Conservation (phyloP, 2,888 invertebrate genomes). For the Allacma fusca region DNA sequence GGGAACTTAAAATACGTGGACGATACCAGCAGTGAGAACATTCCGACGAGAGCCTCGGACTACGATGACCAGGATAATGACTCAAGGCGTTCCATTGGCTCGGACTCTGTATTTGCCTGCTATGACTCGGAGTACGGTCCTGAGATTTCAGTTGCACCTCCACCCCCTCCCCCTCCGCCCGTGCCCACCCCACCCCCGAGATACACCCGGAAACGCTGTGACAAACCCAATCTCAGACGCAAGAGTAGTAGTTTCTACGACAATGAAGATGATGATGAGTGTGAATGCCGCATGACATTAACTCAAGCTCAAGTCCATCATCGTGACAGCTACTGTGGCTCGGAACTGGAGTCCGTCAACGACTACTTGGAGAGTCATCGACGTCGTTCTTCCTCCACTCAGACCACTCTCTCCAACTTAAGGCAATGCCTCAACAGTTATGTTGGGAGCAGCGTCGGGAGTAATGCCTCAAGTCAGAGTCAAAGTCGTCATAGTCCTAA, state of each 20-base stretch:
- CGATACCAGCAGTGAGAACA: constrained; percentile 60
- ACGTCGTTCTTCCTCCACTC: constrained; percentile 57
- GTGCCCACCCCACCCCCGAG: constrained; percentile 18
- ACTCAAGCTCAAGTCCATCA: constrained; percentile 59
- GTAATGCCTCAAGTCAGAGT: constrained; percentile 34
- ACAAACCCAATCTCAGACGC: neutral
- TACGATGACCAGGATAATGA: constrained; percentile 67
- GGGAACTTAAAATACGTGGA: constrained; percentile 59
- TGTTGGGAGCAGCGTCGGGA: constrained; percentile 20
- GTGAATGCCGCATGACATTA: constrained; percentile 49
- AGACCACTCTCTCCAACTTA: constrained; percentile 59
- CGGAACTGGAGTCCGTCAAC: constrained; percentile 56
- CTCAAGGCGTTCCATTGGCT: constrained; percentile 72
- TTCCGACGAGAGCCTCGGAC: constrained; percentile 56
- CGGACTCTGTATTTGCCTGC: constrained; percentile 77
- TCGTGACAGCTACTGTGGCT: constrained; percentile 57
- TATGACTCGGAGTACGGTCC: constrained; percentile 53
- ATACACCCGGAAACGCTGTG: neutral
- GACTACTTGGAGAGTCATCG: constrained; percentile 58
- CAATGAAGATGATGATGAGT: constrained; percentile 53
- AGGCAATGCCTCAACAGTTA: constrained; percentile 49
- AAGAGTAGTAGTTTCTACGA: constrained; percentile 31
- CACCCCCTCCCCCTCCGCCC: constrained; percentile 37
- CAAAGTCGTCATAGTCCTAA: constrained; percentile 33
- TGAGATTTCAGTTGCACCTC: constrained; percentile 38